Percentiles rank a stretch among this genome's conserved stretches.
Evolutionary conservation across 2,888 invertebrate species (phyloP).

Genomic region (Unio delphinus): DNA sequence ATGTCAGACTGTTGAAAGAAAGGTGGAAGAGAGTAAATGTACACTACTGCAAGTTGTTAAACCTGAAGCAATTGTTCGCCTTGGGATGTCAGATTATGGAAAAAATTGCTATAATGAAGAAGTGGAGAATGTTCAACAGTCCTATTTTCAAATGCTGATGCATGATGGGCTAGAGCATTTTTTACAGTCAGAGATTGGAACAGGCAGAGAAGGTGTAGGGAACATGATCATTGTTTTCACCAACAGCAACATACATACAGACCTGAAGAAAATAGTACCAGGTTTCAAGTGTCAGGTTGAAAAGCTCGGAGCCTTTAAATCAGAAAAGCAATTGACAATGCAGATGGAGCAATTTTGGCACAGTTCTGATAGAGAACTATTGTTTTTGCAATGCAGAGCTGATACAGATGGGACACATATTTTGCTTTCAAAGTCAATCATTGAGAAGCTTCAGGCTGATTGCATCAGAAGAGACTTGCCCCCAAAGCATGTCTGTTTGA

Average conservation of each 20-base stretch:
- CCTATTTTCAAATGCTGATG: slow-evolving; percentile 31
- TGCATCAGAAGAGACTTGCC: not conserved
- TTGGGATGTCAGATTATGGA: slow-evolving; percentile 5
- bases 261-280: slow-evolving; percentile 1
- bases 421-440: slow-evolving; percentile 29
- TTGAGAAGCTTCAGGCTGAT: slow-evolving; percentile 24
- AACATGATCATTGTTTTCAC: slow-evolving; percentile 31
- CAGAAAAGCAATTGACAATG: slow-evolving; percentile 38
- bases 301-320: slow-evolving; percentile 42
- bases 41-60: slow-evolving; percentile 26
- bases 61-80: slow-evolving; percentile 35
- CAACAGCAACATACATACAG: slow-evolving; percentile 37
- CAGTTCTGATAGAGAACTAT: slow-evolving; percentile 13
- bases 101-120: slow-evolving; percentile 1
- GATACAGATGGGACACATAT: slow-evolving; percentile 36
- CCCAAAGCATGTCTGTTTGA: slow-evolving; percentile 21
- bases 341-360: slow-evolving; percentile 34
- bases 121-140: not conserved
- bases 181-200: not conserved
- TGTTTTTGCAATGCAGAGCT: slow-evolving; percentile 41
- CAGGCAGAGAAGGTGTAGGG: too few species aligned
- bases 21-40: slow-evolving; percentile 11
- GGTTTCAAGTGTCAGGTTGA: slow-evolving; percentile 20
- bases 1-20: not conserved
- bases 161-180: slow-evolving; percentile 32